Percentiles rank a stretch among this genome's conserved stretches.
These are phyloP conservation scores for Drosophila anomalata DNA, from an alignment of 2,888 invertebrate species.

Conservation along the genomic window DNA sequence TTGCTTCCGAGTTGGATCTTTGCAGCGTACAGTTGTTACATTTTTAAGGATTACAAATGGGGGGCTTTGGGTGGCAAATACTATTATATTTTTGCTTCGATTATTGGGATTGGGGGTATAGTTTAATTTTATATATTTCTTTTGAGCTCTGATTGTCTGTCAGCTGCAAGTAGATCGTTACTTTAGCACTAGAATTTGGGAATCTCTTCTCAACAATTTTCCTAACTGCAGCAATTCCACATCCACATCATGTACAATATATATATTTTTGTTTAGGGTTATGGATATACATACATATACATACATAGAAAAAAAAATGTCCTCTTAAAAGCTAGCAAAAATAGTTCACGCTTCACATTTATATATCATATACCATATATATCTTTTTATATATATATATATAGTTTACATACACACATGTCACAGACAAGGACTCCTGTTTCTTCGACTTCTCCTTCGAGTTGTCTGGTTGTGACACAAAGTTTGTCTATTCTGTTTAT, in stretches of 20 bases:
- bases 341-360: conserved; percentile 37
- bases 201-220: conserved; percentile 3
- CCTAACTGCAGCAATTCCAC: conserved; percentile 41
- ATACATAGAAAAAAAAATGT: conserved; percentile 15
- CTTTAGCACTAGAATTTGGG: conserved; percentile 19
- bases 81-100: not conserved
- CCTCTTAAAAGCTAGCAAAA: conserved; percentile 36
- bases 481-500: conserved; percentile 5
- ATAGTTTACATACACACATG: conserved; percentile 23
- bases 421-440: not conserved
- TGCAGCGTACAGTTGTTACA: conserved; percentile 44
- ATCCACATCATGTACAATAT: conserved; percentile 24
- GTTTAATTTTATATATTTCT: conserved; percentile 27
- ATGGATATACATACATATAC: conserved; percentile 32
- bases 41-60: conserved; percentile 20
- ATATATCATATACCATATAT: conserved; percentile 12
- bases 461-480: conserved; percentile 23
- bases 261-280: not conserved
- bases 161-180: conserved; percentile 67
- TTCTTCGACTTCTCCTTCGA: not conserved
- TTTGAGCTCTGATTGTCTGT: conserved; percentile 77
- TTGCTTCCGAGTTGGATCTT: conserved; percentile 26
- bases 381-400: conserved; percentile 4
- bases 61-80: conserved; percentile 13
- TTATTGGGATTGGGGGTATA: conserved; percentile 4